Evolutionary conservation across 2,797 vertebrate genomes (phyloP), one percentile per base, ranked within the genome.

Genomic region (Pipistrellus nathusii): DNA sequence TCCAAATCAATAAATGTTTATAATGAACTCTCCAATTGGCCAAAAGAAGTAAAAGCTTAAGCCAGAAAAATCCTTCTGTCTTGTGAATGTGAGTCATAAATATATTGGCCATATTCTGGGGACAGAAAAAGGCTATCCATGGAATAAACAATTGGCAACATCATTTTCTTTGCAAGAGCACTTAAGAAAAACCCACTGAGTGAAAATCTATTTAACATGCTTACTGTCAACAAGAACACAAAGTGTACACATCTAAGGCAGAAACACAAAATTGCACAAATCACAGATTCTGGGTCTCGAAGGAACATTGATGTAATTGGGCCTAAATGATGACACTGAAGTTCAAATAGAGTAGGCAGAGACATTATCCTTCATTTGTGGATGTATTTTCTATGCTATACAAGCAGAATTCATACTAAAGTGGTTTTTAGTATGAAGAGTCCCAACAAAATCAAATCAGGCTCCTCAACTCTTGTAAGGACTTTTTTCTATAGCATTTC

Each of bases 1-100:
- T 95, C 90, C 93, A 93, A 97, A 97, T 97, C 97, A 97, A 98
- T 98, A 97, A 96, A 97, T 98, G 97, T 98, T 98, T 98, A 98
- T 98, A 98, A 97, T 97, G 96, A 98, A 96, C 91, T 96, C 95
- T 93, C 96, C 0, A 0, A 91, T 95, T 93, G 95, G 78, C 95
- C 85, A 86, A 95, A 97, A 82, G 89, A 97, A 96, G 91, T 96
- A 85, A 95, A 98, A 87, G 84, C 88, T 57, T 72, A 87, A 93
- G 76, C 94, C 95, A 96, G 96, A 96, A 94, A 88, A 94, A 93
- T 84, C 90, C 94, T 96, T 95, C 95, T 97, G 96, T 96, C 96
- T 95, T 92, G 85, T 91, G 94, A 96, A 96, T 91, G 51, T 97
- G 96, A 97, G 83, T 95, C 95, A 96, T 90, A 89, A 55, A 94